A percentile compares a stretch with the other conserved stretches of the same genome.
phyloP scores from a whole-genome alignment of 2,113 vertebrate genomes.

The Phoenicopterus ruber region DNA sequence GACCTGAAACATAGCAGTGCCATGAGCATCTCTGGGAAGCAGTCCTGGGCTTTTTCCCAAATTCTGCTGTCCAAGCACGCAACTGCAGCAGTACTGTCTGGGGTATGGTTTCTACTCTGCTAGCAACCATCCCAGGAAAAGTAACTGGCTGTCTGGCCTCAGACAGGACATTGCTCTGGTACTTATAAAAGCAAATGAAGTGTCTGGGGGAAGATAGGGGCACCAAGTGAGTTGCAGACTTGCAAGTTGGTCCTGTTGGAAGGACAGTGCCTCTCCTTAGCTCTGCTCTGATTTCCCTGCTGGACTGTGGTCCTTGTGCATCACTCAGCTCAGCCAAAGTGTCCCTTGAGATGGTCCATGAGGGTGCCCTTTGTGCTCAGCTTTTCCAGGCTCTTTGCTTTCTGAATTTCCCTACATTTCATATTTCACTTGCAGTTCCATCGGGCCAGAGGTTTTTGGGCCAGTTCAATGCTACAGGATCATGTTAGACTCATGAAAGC shows the following conservation, averaged over 20 bases:
- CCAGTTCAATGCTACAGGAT: neutral
- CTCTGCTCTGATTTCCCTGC: neutral
- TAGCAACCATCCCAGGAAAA: neutral
- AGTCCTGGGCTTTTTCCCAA: neutral
- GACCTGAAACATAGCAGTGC: neutral
- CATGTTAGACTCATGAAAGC: neutral
- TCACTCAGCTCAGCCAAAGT: neutral
- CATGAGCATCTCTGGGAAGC: neutral
- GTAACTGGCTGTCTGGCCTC: neutral
- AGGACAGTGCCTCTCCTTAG: neutral
- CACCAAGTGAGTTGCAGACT: neutral
- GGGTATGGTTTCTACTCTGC: neutral
- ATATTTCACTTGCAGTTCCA: neutral
- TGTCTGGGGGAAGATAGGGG: neutral
- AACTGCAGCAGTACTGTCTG: neutral
- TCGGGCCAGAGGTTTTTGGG: rapidly evolving
- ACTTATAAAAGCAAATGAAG: neutral
- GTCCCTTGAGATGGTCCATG: neutral
- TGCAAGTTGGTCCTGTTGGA: neutral
- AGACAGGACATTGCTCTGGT: neutral
- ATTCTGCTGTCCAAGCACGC: rapidly evolving
- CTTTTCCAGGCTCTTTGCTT: neutral
- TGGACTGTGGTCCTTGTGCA: neutral
- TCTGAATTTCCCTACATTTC: neutral
- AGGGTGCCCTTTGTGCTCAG: neutral